Evolutionary conservation across 2,888 invertebrate species (phyloP).

Genomic region (Ditula angustiorana): DNA sequence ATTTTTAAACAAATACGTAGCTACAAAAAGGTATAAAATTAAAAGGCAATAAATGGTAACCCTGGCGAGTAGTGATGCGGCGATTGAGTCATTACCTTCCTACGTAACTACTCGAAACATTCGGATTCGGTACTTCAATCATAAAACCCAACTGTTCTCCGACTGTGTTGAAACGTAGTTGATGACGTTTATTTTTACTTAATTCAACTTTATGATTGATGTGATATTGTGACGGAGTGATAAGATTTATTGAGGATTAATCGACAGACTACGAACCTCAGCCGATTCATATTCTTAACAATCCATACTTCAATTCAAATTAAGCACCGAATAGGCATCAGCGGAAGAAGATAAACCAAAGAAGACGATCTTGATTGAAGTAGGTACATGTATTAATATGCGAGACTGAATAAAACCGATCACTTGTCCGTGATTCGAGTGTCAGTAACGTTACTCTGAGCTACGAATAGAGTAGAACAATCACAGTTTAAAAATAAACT

Average conservation of each 20-base stretch:
- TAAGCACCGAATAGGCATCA: neutral
- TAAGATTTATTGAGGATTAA: neutral
- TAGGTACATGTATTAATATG: conserved; percentile 24
- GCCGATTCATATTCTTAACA: neutral
- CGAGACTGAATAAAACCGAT: conserved; percentile 26
- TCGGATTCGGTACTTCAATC: conserved; percentile 45
- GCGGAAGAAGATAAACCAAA: conserved; percentile 17
- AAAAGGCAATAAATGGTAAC: conserved; percentile 15
- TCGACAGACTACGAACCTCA: neutral
- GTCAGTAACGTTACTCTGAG: conserved; percentile 34
- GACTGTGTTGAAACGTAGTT: conserved; percentile 4
- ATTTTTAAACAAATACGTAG: neutral
- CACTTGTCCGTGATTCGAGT: conserved; percentile 32
- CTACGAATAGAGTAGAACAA: conserved; percentile 32
- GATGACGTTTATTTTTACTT: conserved; percentile 9
- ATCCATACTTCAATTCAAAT: neutral
- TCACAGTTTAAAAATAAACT: conserved; percentile 37
- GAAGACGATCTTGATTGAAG: conserved; percentile 19
- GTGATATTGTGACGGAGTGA: conserved; percentile 6
- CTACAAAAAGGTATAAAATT: neutral
- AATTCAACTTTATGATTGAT: conserved; percentile 5
- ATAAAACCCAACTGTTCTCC: conserved; percentile 37
- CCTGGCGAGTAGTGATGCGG: conserved; percentile 29
- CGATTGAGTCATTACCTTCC: conserved; percentile 53
- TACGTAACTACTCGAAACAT: conserved; percentile 44